A percentile compares a stretch with the other conserved stretches of the same genome.
phyloP scores from a whole-genome alignment of 2,797 vertebrate species.

The Girardinus metallicus region DNA sequence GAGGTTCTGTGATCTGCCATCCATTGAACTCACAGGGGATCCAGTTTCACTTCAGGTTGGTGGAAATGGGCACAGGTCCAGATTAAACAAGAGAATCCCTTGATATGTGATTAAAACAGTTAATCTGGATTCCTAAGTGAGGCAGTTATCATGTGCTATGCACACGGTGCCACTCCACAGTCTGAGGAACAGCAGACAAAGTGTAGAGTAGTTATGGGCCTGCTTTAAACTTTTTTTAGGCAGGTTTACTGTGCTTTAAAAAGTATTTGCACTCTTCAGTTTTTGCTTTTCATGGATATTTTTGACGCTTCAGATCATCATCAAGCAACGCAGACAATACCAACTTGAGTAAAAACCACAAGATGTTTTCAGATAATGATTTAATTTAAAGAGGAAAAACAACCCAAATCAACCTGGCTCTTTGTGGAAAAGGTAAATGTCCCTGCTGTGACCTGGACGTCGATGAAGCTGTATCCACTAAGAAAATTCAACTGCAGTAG shows the following conservation, averaged over 20 bases:
- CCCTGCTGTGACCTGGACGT: no score
- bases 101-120: constrained; percentile 56
- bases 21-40: constrained; percentile 77
- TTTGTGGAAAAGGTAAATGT: background rate
- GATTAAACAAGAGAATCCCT: constrained; percentile 49
- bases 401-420: background rate
- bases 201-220: background rate
- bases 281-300: background rate
- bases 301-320: background rate
- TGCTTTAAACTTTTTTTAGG: no score
- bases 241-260: background rate
- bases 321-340: background rate
- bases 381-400: background rate
- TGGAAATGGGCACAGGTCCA: constrained; percentile 11
- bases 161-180: background rate
- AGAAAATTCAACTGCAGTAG: background rate
- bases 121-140: constrained; percentile 29
- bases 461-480: background rate
- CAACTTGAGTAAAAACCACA: background rate
- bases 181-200: background rate
- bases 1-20: constrained; percentile 83
- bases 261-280: background rate
- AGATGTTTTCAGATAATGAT: background rate
- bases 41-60: constrained; percentile 66
- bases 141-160: background rate